Conservation (phyloP, 2,797 vertebrate species). For the Aratinga solstitialis region DNA sequence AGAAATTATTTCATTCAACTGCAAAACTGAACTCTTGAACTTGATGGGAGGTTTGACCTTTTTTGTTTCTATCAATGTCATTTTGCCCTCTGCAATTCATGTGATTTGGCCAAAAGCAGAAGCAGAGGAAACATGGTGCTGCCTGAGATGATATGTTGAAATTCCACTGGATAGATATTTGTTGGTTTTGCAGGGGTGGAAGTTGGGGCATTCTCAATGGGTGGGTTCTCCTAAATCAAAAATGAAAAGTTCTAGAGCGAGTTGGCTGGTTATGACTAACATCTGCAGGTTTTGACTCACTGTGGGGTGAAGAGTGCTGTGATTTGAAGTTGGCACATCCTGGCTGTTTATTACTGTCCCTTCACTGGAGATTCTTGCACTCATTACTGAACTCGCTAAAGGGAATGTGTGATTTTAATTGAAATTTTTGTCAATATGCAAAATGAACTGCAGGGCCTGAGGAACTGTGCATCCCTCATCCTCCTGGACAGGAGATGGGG, state of each 20-base stretch:
- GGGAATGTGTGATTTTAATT: fast-evolving
- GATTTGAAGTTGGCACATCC: neutral
- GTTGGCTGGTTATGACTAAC: neutral
- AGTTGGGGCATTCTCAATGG: neutral
- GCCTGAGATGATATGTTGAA: neutral
- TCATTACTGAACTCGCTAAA: neutral
- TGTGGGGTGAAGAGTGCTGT: neutral
- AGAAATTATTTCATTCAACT: neutral
- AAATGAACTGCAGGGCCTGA: neutral
- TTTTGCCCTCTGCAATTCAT: neutral
- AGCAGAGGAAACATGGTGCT: neutral
- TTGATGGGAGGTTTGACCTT: neutral
- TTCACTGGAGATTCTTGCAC: neutral
- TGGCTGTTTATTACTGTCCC: neutral
- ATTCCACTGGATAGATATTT: neutral
- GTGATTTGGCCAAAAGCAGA: neutral
- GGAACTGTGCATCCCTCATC: neutral
- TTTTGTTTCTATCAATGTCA: neutral
- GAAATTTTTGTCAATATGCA: neutral
- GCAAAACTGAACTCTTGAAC: slow-evolving; percentile 11
- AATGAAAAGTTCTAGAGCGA: neutral
- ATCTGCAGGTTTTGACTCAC: neutral
- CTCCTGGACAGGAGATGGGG: neutral
- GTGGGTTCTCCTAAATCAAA: neutral
- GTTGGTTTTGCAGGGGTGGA: neutral